These are phyloP conservation scores for Enoplosus armatus DNA, from an alignment of 2,797 vertebrate species.

Conservation along the genomic window DNA sequence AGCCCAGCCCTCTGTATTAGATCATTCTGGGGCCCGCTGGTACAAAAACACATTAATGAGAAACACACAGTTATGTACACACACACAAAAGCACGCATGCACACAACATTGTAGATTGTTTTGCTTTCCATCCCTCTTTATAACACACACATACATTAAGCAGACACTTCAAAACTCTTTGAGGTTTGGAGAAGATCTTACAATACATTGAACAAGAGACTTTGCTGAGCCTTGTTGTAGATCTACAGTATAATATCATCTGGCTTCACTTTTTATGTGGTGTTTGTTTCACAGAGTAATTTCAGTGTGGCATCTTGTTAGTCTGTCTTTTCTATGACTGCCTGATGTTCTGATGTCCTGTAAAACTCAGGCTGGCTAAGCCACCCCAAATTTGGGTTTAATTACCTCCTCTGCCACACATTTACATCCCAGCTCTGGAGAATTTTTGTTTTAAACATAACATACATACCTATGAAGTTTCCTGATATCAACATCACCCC, in stretches of 20 bases:
- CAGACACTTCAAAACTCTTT: slow-evolving; percentile 3
- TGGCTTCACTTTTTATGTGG: slow-evolving; percentile 31
- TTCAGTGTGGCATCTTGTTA: slow-evolving; percentile 19
- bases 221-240: not conserved
- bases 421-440: not conserved
- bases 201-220: slow-evolving; percentile 7
- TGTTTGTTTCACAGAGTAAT: slow-evolving; percentile 33
- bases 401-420: slow-evolving; percentile 39
- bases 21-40: slow-evolving; percentile 66
- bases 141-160: slow-evolving; percentile 16
- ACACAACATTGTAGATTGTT: slow-evolving; percentile 20
- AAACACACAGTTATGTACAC: slow-evolving; percentile 53
- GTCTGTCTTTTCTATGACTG: slow-evolving; percentile 20
- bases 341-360: slow-evolving; percentile 12
- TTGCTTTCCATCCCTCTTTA: slow-evolving; percentile 21
- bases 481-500: slow-evolving; percentile 8
- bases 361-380: slow-evolving; percentile 26
- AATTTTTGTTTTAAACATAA: slow-evolving; percentile 10
- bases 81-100: slow-evolving; percentile 10
- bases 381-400: slow-evolving; percentile 24
- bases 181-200: slow-evolving; percentile 30
- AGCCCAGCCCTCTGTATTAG: slow-evolving; percentile 71
- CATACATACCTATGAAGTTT: not conserved
- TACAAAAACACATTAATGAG: slow-evolving; percentile 63
- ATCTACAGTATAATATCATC: slow-evolving; percentile 20